Evolutionary conservation across 2,888 invertebrate genomes (phyloP), one percentile per base, ranked within the genome.

Genomic region (Habroteleia sp.): DNA sequence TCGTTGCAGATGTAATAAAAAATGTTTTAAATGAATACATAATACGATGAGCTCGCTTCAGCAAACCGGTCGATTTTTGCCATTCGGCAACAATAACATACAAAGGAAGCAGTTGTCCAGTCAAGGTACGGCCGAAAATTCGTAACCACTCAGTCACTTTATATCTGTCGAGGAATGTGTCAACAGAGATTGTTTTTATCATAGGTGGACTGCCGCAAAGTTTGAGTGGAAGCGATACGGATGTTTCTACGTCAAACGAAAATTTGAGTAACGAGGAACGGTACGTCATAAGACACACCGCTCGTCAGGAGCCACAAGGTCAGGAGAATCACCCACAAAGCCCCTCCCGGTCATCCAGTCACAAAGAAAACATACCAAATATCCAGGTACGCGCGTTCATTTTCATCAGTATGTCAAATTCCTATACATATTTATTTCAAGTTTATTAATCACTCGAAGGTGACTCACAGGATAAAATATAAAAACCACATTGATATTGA

Each of bases 251-350:
- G 1, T 96, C 96, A 8, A 96, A 94, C 80, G 96, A 97, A 89
- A 97, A 96, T 89, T 89, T 97, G 76, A 95, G 95, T 25, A 92
- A 94, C 82, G 95, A 96, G 88, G 95, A 96, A 87, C 91, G 95
- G 79, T 95, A 94, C 90, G 94, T 95, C 39, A 94, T 96, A 74
- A 90, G 94, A 77, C 94, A 94, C 83, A 94, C 94, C 0, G 93
- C 94, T 3, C 91, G 97, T 27, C 96, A 96, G 84, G 97, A 97
- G 86, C 97, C 97, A 0, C 97, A 97, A 88, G 97, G 97, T 0
- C 96, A 97, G 89, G 97, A 97, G 88, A 95, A 94, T 88, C 91
- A 91, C 73, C 91, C 90, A 77, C 85, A 90, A 84, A 83, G 92
- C 90, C 81, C 93, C 90, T 88, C 91, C 90, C 83, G 93, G 89